phyloP scores from a whole-genome alignment of 2,113 vertebrate species.

The Laterallus jamaicensis region DNA sequence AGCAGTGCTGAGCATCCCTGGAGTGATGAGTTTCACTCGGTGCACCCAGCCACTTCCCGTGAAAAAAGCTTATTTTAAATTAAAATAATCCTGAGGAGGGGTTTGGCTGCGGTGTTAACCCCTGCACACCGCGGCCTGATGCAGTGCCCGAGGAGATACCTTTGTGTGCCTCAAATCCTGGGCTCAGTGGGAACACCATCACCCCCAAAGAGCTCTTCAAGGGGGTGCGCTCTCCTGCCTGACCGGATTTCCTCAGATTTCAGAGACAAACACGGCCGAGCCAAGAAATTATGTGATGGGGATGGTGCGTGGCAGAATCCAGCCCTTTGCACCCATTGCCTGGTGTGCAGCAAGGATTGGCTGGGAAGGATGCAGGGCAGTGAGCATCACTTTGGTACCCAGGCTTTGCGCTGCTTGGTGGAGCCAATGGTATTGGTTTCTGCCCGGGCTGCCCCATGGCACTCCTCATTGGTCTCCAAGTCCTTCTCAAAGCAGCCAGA shows the following conservation, averaged over 20 bases:
- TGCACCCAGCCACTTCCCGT: background rate
- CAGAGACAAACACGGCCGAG: background rate
- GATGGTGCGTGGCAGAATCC: rapidly evolving
- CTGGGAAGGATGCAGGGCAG: background rate
- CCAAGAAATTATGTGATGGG: background rate
- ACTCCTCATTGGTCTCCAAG: background rate
- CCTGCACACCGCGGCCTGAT: rapidly evolving
- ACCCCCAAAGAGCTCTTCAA: background rate
- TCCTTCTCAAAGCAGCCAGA: background rate
- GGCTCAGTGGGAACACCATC: rapidly evolving
- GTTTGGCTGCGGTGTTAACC: background rate
- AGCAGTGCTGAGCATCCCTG: background rate
- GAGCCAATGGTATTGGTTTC: background rate
- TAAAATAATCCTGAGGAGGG: background rate
- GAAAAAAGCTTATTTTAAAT: background rate
- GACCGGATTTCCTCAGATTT: background rate
- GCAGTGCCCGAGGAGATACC: background rate
- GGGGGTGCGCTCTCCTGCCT: background rate
- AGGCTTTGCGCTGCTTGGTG: rapidly evolving
- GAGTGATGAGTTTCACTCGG: background rate
- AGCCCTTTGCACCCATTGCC: rapidly evolving
- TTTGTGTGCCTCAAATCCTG: background rate
- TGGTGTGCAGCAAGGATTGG: rapidly evolving
- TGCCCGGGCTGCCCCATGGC: rapidly evolving
- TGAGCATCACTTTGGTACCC: background rate